Base-by-base conservation (phyloP, 2,113 vertebrate genomes). In the Vulpes ferrilata region DNA sequence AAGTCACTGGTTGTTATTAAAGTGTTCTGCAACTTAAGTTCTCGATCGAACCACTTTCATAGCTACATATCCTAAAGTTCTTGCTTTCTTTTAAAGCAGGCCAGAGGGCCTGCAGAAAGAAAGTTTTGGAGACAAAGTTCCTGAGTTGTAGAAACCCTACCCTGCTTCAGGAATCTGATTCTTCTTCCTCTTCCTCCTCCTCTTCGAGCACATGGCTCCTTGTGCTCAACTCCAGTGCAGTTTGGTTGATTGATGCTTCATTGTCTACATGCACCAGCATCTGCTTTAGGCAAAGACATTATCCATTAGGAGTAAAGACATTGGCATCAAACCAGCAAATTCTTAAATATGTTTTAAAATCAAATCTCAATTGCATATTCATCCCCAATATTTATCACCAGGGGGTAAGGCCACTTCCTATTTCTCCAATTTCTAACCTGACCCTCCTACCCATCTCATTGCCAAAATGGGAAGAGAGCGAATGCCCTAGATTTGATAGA, bases 181-280 rank as follows among this genome's bases (percentile, higher is more conserved):
- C 98, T 0, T 99, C 99, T 0, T 99, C 98, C 9, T 98, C 98
- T 3, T 98, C 98, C 5, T 98, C 98, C 12, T 98, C 98, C 0
- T 98, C 98, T 23, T 98, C 97, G 1, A 98, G 97, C 79, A 98
- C 96, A 2, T 69, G 96, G 30, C n/a, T 84, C 30, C 97, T 97
- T 55, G 98, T 98, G 73, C 98, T 96, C 20, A 99, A 88, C 93
- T 99, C 98, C 94, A 99, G 90, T 55, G 99, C 88, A 0, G 99
- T 99, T 94, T 99, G 99, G 93, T 99, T 99, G 98, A 99, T 99
- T 4, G 98, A 98, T 32, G 97, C 97, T 98, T 99, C 99, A 2
- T 99, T 98, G 98, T 99, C 99, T 95, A 99, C 98, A 86, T 99
- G 98, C 91, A 98, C 96, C 1, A 98, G 94, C 20, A 85, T 59